A percentile compares a stretch with the other conserved stretches of the same genome.
phyloP scores from a whole-genome alignment of 2,113 vertebrate species.

The Coracopsis vasa region DNA sequence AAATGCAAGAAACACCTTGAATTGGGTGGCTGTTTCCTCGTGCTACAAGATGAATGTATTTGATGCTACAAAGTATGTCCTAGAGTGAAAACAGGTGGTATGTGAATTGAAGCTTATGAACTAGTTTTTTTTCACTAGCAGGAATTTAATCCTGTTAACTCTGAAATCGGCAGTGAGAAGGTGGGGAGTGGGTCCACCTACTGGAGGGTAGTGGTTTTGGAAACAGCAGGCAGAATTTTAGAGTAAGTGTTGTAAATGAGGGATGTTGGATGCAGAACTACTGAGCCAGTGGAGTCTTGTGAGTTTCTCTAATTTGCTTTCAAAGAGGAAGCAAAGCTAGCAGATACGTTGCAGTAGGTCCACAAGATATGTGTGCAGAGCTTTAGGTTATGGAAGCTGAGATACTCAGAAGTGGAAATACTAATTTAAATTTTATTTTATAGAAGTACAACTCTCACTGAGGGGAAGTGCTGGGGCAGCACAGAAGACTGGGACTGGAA shows the following conservation, averaged over 20 bases:
- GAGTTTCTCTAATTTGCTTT: not conserved
- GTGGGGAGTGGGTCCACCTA: not conserved
- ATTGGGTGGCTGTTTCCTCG: not conserved
- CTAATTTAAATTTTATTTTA: not conserved
- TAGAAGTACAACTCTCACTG: not conserved
- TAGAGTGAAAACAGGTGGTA: not conserved
- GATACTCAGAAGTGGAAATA: not conserved
- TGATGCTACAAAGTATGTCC: not conserved
- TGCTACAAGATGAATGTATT: not conserved
- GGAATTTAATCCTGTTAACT: not conserved
- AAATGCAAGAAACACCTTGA: not conserved
- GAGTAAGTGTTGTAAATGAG: not conserved
- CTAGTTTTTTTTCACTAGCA: not conserved
- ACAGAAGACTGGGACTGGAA: not conserved
- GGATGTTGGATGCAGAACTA: not conserved
- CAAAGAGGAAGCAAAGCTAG: not conserved
- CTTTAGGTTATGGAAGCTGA: not conserved
- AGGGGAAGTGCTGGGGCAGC: not conserved
- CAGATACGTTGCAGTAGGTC: not conserved
- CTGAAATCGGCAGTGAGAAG: not conserved
- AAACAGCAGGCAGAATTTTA: not conserved
- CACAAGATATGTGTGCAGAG: not conserved
- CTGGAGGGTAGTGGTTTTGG: not conserved
- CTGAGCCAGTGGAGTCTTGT: not conserved
- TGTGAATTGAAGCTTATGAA: not conserved